phyloP scores from a whole-genome alignment of 2,797 vertebrate genomes.

The Fistularia tabacaria region DNA sequence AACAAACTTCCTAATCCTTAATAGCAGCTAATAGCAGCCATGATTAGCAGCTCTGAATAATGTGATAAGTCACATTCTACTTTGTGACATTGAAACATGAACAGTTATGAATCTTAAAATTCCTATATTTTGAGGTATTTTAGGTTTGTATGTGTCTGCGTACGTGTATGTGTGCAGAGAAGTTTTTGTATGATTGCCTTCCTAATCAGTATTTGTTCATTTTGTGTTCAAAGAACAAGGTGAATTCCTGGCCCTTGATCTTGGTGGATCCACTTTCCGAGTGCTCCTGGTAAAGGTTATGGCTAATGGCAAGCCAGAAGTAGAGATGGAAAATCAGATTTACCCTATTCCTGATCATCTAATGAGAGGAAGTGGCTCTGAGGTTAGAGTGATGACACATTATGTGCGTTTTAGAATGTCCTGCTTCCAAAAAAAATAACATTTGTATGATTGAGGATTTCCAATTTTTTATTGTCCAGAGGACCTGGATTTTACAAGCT shows the following conservation, averaged over 20 bases:
- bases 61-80: too few relatives aligned
- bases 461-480: not conserved
- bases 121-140: too few relatives aligned
- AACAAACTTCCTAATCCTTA: too few relatives aligned
- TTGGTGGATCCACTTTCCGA: constrained; percentile 91
- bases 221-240: constrained; percentile 80
- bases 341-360: constrained; percentile 89
- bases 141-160: too few relatives aligned
- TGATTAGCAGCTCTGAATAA: too few relatives aligned
- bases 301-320: constrained; percentile 82
- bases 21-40: too few relatives aligned
- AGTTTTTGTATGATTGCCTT: too few relatives aligned
- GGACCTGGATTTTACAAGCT: not conserved
- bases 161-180: too few relatives aligned
- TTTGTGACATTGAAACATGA: too few relatives aligned
- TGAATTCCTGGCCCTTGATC: constrained; percentile 90
- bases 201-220: not conserved
- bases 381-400: constrained; percentile 70
- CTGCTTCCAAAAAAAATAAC: not conserved
- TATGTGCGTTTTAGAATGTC: not conserved
- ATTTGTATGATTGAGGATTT: not conserved
- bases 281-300: constrained; percentile 89
- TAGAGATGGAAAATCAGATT: constrained; percentile 94
- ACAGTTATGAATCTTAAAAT: too few relatives aligned
- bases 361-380: constrained; percentile 84